A percentile compares a stretch with the other conserved stretches of the same genome.
These are phyloP conservation scores for Acropternis orthonyx DNA, from an alignment of 2,797 vertebrate species.

Conservation along the genomic window DNA sequence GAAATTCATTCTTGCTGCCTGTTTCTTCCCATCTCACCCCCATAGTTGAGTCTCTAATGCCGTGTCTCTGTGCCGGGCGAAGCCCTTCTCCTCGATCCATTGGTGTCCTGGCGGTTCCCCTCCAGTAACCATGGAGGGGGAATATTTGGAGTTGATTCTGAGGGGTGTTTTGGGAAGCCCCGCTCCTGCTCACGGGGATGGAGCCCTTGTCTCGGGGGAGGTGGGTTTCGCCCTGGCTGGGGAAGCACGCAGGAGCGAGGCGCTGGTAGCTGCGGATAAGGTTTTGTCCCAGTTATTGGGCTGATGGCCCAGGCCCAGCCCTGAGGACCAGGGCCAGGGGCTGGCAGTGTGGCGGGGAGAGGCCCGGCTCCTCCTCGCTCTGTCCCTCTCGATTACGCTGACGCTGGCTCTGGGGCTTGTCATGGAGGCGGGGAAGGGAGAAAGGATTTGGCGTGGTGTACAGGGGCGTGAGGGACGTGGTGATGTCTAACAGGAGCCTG, in stretches of 20 bases:
- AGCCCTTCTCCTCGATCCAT: rapidly evolving
- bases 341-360: background rate
- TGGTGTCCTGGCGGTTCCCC: background rate
- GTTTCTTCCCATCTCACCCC: background rate
- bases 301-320: background rate
- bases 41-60: rapidly evolving
- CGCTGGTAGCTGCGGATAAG: background rate
- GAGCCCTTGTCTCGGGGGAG: background rate
- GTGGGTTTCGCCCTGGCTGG: background rate
- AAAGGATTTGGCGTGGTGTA: background rate
- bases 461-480: rapidly evolving
- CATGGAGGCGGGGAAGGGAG: background rate
- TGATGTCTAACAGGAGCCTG: background rate
- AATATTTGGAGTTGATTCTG: background rate
- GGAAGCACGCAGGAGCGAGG: rapidly evolving
- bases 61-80: rapidly evolving
- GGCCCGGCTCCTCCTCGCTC: background rate
- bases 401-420: constrained; percentile 26
- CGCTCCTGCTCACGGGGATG: background rate
- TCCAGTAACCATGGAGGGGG: rapidly evolving
- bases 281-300: background rate
- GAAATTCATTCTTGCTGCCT: constrained; percentile 33
- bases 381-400: constrained; percentile 1
- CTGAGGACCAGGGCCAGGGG: background rate
- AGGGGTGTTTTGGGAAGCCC: background rate